Conservation (phyloP, 64 coral and sea anemone genomes). For the Platygyra sinensis region DNA sequence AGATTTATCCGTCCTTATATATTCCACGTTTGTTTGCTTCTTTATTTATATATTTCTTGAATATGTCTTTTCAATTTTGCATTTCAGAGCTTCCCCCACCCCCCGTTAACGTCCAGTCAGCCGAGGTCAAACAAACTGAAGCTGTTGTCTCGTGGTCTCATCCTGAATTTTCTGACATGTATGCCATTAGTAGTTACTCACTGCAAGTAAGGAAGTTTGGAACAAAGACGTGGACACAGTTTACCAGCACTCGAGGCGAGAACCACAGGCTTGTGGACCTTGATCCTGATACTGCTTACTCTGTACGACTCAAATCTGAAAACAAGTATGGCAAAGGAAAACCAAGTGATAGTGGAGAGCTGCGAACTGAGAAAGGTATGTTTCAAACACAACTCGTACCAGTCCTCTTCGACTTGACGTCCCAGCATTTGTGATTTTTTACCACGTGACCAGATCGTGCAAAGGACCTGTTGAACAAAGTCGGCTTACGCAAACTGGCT, state of each 20-base stretch:
- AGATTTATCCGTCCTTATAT: background rate
- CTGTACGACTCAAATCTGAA: constrained; percentile 62
- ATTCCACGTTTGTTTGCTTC: background rate
- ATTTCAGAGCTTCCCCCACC: constrained; percentile 70
- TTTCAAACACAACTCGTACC: no score
- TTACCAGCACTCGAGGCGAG: constrained; percentile 29
- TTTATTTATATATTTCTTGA: no score
- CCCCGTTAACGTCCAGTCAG: constrained; percentile 25
- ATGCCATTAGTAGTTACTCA: constrained; percentile 58
- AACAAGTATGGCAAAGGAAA: constrained; percentile 72
- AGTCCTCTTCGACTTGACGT: no score
- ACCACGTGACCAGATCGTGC: no score
- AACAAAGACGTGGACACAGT: constrained; percentile 47
- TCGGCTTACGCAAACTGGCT: no score
- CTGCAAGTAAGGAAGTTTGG: constrained; percentile 73
- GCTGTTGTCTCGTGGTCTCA: constrained; percentile 57
- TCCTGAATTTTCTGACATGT: constrained; percentile 70
- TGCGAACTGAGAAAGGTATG: constrained; percentile 71
- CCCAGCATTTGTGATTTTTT: no score
- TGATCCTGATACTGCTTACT: constrained; percentile 58
- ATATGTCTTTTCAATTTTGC: background rate
- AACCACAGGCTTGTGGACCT: constrained; percentile 62
- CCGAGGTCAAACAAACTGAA: constrained; percentile 58
- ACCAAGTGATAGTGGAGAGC: constrained; percentile 46
- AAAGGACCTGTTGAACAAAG: no score